Base-by-base conservation (phyloP, 2,888 invertebrate genomes). In the Thereva nobilitata region DNA sequence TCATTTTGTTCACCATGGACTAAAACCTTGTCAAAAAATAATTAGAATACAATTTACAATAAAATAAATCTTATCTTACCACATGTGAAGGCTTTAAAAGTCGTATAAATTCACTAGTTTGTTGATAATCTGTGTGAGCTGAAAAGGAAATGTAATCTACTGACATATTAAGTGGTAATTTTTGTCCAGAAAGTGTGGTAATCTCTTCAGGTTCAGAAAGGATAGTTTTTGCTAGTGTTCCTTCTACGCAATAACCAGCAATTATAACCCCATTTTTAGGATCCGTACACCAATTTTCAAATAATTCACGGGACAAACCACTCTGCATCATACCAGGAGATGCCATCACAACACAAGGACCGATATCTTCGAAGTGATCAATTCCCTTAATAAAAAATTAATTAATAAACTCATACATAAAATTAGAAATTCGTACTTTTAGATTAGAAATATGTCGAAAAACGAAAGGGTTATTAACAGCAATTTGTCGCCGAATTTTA, bases 271-370 rank as follows among this genome's bases (percentile, higher is more conserved):
- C 99, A 80, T 99, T 99, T 79, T 97, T 95, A 7, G 95, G 86
- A 82, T 99, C 98, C 0, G 96, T 94, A 80, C 99, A 99, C 99
- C 99, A 99, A 7, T 90, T 92, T 83, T 99, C 99, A 83, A 99
- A 99, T 53, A 99, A 85, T 78, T 99, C 99, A 41, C 98, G 84
- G 0, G 97, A 97, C 34, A 99, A 83, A 0, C 99, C 99, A 74
- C 94, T 97, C 84, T 99, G 99, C 94, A 99, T 94, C 98, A 99
- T 99, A 78, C 99, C 99, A 0, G 99, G 99, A 0, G 95, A 95
- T 1, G 99, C 99, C 92, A 99, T 93, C 37, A 99, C 92, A n/a
- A 99, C 98, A 77, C 98, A 99, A 0, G 99, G 99, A 0, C 99
- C 99, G 66, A 97, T 93, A 81, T 99, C 99, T 75, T 99, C 98